Base-by-base conservation (phyloP, 2,797 vertebrate species). In the Epinephelus malabaricus region DNA sequence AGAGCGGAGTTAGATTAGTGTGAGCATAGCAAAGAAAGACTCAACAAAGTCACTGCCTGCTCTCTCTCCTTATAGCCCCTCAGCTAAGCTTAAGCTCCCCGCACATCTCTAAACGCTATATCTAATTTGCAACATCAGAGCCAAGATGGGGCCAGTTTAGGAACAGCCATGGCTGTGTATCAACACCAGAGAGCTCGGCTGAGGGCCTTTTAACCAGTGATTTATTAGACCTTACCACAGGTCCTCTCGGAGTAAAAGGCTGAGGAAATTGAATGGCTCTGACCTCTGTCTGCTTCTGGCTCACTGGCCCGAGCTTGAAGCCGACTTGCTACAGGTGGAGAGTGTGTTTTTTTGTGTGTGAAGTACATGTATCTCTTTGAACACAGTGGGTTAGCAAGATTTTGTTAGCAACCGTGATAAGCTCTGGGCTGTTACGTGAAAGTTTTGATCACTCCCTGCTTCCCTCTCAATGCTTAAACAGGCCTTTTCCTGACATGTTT, bases 191-290 rank as follows among this genome's bases (percentile, higher is more conserved):
- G 76, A 77, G 78, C 78, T 59, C 51, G 46, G 75, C 77, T 59
- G 62, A 80, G 63, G 64, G 80, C 73, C 86, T 83, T 79, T 89
- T 83, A 89, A 69, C 84, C 63, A 9, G 65, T 82, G 83, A 92
- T 92, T 89, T 91, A 93, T 89, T 86, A 74, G 81, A 85, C 82
- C 34, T 23, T 78, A 74, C 71, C 63, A 73, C 79, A 54, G 73
- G 64, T 87, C 67, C 83, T 83, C 63, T 60, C 49, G 58, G 79
- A 79, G 59, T 23, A 79, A 66, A 76, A 73, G 74, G 76, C 74
- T 63, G 71, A 86, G 58, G 73, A 84, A 84, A 91, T 89, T 66
- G 79, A 93, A 90, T 76, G 84, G 72, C 85, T 86, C 66, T 83
- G 88, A 88, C 88, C 91, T 87, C 79, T 71, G 75, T 49, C n/a